Evolutionary conservation across 2,888 invertebrate genomes (phyloP).

Genomic region (Perizoma flavofasciatum): DNA sequence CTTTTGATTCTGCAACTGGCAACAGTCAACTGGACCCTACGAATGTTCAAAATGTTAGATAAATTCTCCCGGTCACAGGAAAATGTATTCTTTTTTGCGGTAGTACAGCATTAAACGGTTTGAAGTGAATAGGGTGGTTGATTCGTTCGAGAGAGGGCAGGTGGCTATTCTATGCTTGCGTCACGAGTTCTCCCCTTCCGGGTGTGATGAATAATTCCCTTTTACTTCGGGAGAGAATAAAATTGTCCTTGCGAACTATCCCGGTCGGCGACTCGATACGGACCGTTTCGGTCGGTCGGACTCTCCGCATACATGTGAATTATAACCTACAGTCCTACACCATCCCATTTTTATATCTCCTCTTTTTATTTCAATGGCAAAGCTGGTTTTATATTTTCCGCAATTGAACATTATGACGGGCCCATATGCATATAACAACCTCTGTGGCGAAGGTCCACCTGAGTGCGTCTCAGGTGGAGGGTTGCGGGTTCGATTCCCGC

Average conservation of each 20-base stretch:
- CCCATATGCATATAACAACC: conserved; percentile 20
- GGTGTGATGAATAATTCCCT: conserved; percentile 84
- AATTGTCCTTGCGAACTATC: conserved; percentile 81
- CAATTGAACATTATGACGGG: conserved; percentile 62
- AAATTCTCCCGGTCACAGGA: neutral
- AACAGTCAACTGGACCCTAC: conserved; percentile 81
- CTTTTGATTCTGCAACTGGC: conserved; percentile 84
- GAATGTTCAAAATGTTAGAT: conserved; percentile 58
- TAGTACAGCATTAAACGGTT: conserved; percentile 38
- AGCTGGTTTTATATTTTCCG: conserved; percentile 70
- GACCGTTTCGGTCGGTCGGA: conserved; percentile 55
- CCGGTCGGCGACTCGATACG: conserved; percentile 78
- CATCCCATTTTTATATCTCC: conserved; percentile 75
- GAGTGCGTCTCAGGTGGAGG: too few relatives aligned
- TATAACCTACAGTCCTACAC: conserved; percentile 78
- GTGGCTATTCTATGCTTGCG: conserved; percentile 81
- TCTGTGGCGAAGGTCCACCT: too few relatives aligned
- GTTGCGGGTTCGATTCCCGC: too few relatives aligned
- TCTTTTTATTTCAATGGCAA: conserved; percentile 77
- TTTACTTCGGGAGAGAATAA: conserved; percentile 74
- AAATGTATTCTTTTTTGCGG: conserved; percentile 10
- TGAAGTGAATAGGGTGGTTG: conserved; percentile 42
- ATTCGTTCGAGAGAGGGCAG: conserved; percentile 53
- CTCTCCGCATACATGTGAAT: conserved; percentile 80
- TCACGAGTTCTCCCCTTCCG: conserved; percentile 83